These are phyloP conservation scores for Oscheius myriophilus DNA, from an alignment of 2,888 invertebrate species.

Conservation along the genomic window DNA sequence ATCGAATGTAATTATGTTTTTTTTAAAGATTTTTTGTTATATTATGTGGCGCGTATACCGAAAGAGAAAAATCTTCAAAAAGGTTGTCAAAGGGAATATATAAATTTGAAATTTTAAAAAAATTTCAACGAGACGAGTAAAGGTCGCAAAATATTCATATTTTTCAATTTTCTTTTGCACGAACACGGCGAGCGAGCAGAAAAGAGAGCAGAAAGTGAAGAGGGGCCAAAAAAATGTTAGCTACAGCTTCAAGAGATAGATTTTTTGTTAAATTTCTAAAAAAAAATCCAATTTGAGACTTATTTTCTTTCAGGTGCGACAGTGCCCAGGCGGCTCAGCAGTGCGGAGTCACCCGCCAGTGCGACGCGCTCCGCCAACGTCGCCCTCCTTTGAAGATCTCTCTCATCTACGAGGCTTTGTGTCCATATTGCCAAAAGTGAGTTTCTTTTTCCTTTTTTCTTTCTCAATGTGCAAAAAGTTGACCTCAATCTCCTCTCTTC, in stretches of 20 bases:
- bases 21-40: too few species aligned
- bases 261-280: background rate
- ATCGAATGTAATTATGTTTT: too few species aligned
- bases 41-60: too few species aligned
- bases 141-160: too few species aligned
- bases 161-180: background rate
- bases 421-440: conserved; percentile 68
- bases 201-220: too few species aligned
- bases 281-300: background rate
- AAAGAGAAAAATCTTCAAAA: too few species aligned
- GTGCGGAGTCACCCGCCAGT: conserved; percentile 62
- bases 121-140: too few species aligned
- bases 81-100: too few species aligned
- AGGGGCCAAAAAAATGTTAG: too few species aligned
- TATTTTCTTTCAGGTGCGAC: conserved; percentile 55
- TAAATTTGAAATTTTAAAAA: too few species aligned
- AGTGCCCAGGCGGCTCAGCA: conserved; percentile 61
- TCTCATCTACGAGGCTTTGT: conserved; percentile 68
- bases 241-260: background rate
- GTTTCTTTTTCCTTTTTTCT: conserved; percentile 10
- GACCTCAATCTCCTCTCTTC: background rate
- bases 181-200: too few species aligned
- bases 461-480: conserved; percentile 3
- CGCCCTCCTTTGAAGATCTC: conserved; percentile 63
- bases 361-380: conserved; percentile 60